Evolutionary conservation across 2,888 invertebrate genomes (phyloP).

Genomic region (Pseudeuparius sepicola): DNA sequence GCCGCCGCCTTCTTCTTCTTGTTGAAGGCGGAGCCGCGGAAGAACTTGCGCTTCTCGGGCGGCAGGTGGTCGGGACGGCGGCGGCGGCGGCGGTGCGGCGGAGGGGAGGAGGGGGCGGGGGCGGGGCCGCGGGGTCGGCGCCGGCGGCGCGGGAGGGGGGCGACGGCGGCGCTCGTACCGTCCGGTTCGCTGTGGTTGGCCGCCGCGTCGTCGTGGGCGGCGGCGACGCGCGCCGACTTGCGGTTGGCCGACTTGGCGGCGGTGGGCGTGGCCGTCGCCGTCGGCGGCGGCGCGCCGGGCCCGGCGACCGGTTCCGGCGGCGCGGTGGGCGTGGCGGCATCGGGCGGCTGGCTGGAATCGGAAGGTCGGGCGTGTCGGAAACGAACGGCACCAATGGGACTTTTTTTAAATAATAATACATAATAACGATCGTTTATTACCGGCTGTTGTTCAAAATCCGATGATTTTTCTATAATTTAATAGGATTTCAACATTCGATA

Average conservation of each 20-base stretch:
- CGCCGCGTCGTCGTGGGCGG: slow-evolving; percentile 33
- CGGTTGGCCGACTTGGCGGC: slow-evolving; percentile 33
- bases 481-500: no score
- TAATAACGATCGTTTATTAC: slow-evolving; percentile 2
- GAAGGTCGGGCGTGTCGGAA: slow-evolving; percentile 21
- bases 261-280: slow-evolving; percentile 20
- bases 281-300: slow-evolving; percentile 7
- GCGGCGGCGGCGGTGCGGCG: slow-evolving; percentile 36
- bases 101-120: slow-evolving; percentile 25
- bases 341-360: slow-evolving; percentile 25
- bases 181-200: slow-evolving; percentile 35
- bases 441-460: no score
- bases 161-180: no score
- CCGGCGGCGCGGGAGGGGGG: slow-evolving; percentile 31
- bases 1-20: slow-evolving; percentile 46
- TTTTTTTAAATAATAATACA: slow-evolving; percentile 5
- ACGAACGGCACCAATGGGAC: slow-evolving; percentile 18
- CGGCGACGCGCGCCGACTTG: slow-evolving; percentile 33
- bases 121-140: slow-evolving; percentile 17
- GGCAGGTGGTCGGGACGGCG: slow-evolving; percentile 68
- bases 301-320: slow-evolving; percentile 16
- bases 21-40: slow-evolving; percentile 70
- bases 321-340: slow-evolving; percentile 30
- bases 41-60: slow-evolving; percentile 81
- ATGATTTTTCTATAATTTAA: no score